Percentiles rank a stretch among this genome's conserved stretches.
Evolutionary conservation across 2,888 invertebrate genomes (phyloP).

Genomic region (Hofmannophila pseudospretella): DNA sequence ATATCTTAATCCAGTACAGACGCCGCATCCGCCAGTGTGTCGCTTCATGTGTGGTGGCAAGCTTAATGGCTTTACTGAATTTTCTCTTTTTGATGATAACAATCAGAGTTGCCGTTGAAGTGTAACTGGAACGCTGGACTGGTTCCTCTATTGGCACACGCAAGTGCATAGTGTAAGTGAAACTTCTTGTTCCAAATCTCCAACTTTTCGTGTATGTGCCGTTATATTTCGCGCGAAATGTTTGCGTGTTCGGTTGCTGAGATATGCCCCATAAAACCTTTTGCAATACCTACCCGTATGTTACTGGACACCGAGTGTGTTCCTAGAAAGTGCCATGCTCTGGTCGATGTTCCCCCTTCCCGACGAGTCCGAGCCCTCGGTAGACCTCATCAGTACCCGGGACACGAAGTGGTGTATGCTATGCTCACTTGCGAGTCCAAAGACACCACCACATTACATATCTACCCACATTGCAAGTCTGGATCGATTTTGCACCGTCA

Average conservation of each 20-base stretch:
- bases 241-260: constrained; percentile 74
- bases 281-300: constrained; percentile 52
- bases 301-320: constrained; percentile 54
- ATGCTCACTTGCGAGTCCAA: constrained; percentile 55
- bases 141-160: constrained; percentile 75
- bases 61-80: constrained; percentile 71
- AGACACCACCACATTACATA: constrained; percentile 35
- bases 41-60: constrained; percentile 72
- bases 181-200: constrained; percentile 80
- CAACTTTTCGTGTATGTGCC: constrained; percentile 72
- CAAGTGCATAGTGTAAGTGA: constrained; percentile 76
- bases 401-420: constrained; percentile 54
- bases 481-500: constrained; percentile 82
- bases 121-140: constrained; percentile 65
- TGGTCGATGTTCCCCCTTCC: constrained; percentile 66
- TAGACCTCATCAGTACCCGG: constrained; percentile 37
- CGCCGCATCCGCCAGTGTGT: constrained; percentile 66
- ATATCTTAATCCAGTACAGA: constrained; percentile 53
- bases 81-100: constrained; percentile 66
- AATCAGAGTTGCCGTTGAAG: constrained; percentile 55
- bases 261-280: constrained; percentile 55
- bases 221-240: constrained; percentile 64
- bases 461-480: constrained; percentile 61
- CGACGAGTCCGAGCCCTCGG: constrained; percentile 31
- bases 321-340: constrained; percentile 76